Base-by-base conservation (phyloP, 2,797 vertebrate genomes). In the Moxostoma hubbsi region DNA sequence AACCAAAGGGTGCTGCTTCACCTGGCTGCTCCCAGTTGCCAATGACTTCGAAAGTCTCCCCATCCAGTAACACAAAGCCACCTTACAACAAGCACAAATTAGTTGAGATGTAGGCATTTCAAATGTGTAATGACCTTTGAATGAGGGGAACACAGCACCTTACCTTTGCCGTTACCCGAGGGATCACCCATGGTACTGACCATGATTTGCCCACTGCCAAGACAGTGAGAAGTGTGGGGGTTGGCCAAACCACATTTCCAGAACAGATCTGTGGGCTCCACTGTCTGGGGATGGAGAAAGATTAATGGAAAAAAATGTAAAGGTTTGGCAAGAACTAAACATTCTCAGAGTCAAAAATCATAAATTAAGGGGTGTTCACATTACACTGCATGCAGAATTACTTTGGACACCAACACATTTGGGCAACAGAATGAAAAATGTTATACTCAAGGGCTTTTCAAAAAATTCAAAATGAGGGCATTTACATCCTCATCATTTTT, bases 181-280 rank as follows among this genome's bases (percentile, higher is more conserved):
- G 94, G 92, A 78, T 98, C 97, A 0, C 96, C 97, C 77, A 98
- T 79, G 16, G 94, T 54, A 83, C 97, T 98, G 89, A 99, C 94
- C 92, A 99, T 95, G 86, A 99, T 91, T 78, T 99, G 97, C 0
- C 97, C 96, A 0, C 63, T 95, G 83, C 91, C 94, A 89, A 99
- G 91, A 69, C 97, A 98, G 90, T 99, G 97, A 0, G 91, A 93
- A 53, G 96, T 99, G 88, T 98, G 97, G 0, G 95, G 92, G 75
- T 95, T 94, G 0, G 92, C 94, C 85, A 94, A 86, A 1, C 86
- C 92, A 0, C 94, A 95, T 85, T 95, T 96, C 92, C 91, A 91
- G 51, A 87, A 92, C 5, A 98, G 5, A 0, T 98, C 96, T 7
- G 89, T 79, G 0, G 97, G 89, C 81, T 99, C 97, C 1, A 98